Percentiles rank a stretch among this genome's conserved stretches.
phyloP scores from a whole-genome alignment of 2,797 vertebrate species.

The Typhlichthys subterraneus region DNA sequence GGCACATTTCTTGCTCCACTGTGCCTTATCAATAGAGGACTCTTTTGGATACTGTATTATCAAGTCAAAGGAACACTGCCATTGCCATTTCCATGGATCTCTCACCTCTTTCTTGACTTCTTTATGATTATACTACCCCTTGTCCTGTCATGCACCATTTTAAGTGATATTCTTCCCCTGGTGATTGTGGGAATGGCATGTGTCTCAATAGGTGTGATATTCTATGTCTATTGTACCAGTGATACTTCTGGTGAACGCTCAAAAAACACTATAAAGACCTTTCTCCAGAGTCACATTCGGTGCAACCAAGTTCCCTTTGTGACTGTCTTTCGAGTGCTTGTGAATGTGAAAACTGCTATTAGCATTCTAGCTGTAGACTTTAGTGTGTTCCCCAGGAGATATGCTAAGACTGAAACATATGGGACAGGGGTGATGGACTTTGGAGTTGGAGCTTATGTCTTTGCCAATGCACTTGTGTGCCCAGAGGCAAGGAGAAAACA shows the following conservation, averaged over 20 bases:
- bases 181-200: constrained; percentile 62
- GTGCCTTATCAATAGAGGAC: constrained; percentile 85
- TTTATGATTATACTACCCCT: constrained; percentile 82
- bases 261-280: constrained; percentile 62
- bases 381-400: constrained; percentile 87
- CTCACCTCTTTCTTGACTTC: constrained; percentile 86
- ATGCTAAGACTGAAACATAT: constrained; percentile 93
- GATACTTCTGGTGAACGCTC: constrained; percentile 21
- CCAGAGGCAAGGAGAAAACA: constrained; percentile 85
- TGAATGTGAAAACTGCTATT: constrained; percentile 88
- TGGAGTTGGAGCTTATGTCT: constrained; percentile 89
- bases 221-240: constrained; percentile 65
- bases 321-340: constrained; percentile 84
- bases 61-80: constrained; percentile 63
- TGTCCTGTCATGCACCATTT: constrained; percentile 83
- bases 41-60: constrained; percentile 79
- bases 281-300: constrained; percentile 75
- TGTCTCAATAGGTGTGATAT: constrained; percentile 66
- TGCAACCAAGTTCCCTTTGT: constrained; percentile 83
- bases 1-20: constrained; percentile 83
- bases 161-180: constrained; percentile 74
- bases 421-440: constrained; percentile 97
- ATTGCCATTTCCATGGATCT: constrained; percentile 59
- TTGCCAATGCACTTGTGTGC: constrained; percentile 89
- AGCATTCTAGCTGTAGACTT: constrained; percentile 96